A percentile compares a stretch with the other conserved stretches of the same genome.
Conservation (phyloP, 2,888 invertebrate genomes). For the Platycheirus albimanus region DNA sequence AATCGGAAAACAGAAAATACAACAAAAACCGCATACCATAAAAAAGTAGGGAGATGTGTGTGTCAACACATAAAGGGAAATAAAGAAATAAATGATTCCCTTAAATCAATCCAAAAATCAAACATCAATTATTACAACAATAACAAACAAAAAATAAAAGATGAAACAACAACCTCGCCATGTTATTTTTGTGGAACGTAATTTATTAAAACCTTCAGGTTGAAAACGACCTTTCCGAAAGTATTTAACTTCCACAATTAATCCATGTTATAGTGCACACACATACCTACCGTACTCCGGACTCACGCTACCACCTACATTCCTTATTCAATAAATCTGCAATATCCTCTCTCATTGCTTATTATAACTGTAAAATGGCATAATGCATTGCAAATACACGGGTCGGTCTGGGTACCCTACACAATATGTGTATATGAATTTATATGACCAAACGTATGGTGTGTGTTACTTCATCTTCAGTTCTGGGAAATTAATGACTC, state of each 20-base stretch:
- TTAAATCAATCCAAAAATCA: slow-evolving; percentile 30
- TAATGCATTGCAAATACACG: slow-evolving; percentile 20
- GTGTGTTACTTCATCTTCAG: slow-evolving; percentile 43
- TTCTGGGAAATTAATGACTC: slow-evolving; percentile 49
- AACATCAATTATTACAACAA: slow-evolving; percentile 16
- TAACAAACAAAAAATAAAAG: not conserved
- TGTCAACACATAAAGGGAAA: not conserved
- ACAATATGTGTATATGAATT: not conserved
- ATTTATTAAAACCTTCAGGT: slow-evolving; percentile 32
- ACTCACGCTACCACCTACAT: slow-evolving; percentile 17
- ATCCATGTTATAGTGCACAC: slow-evolving; percentile 17
- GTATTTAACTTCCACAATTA: slow-evolving; percentile 52
- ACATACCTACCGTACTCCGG: not conserved
- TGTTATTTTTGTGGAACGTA: slow-evolving; percentile 12
- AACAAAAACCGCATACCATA: too few species aligned
- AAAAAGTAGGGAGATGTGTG: too few species aligned
- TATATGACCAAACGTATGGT: slow-evolving; percentile 18
- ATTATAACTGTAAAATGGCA: slow-evolving; percentile 48
- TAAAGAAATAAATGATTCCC: not conserved
- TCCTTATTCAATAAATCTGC: slow-evolving; percentile 37
- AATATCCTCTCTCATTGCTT: slow-evolving; percentile 24
- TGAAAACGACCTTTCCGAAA: slow-evolving; percentile 25
- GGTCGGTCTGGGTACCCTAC: too few species aligned
- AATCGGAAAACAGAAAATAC: slow-evolving; percentile 20
- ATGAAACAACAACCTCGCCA: slow-evolving; percentile 1